Conservation (phyloP, 2,113 vertebrate genomes). For the Myocastor coypus region DNA sequence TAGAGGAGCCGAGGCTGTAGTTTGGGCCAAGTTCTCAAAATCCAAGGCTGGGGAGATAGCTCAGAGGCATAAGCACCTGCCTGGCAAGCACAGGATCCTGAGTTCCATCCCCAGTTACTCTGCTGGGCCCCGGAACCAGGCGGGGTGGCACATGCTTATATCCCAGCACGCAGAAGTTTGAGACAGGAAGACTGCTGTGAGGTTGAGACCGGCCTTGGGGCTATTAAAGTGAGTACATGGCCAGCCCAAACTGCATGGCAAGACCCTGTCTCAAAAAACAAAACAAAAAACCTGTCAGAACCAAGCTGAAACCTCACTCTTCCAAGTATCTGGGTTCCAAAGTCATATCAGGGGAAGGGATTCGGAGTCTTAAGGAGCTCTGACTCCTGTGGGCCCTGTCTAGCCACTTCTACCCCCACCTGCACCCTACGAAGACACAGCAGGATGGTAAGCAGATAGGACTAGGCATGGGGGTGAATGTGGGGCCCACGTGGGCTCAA, state of each 20-base stretch:
- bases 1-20: slow-evolving; percentile 21
- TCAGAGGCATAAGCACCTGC: too few species aligned
- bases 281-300: slow-evolving; percentile 68
- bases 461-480: neutral
- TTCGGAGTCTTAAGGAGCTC: slow-evolving; percentile 75
- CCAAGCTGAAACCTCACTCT: slow-evolving; percentile 84
- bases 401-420: slow-evolving; percentile 78
- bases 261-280: too few species aligned
- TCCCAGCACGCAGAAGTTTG: too few species aligned
- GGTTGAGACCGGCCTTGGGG: too few species aligned
- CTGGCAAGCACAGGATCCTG: too few species aligned
- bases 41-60: slow-evolving; percentile 69
- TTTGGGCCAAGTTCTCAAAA: slow-evolving; percentile 80
- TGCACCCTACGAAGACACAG: slow-evolving; percentile 88
- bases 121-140: too few species aligned
- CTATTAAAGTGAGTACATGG: too few species aligned
- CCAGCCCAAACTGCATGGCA: too few species aligned
- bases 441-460: neutral
- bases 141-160: too few species aligned
- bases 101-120: too few species aligned
- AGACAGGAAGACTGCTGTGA: too few species aligned
- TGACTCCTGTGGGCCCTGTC: slow-evolving; percentile 75
- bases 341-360: slow-evolving; percentile 72
- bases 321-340: slow-evolving; percentile 79
- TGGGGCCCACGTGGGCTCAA: too few species aligned